phyloP scores from a whole-genome alignment of 2,888 invertebrate species.

The Arge pagana region DNA sequence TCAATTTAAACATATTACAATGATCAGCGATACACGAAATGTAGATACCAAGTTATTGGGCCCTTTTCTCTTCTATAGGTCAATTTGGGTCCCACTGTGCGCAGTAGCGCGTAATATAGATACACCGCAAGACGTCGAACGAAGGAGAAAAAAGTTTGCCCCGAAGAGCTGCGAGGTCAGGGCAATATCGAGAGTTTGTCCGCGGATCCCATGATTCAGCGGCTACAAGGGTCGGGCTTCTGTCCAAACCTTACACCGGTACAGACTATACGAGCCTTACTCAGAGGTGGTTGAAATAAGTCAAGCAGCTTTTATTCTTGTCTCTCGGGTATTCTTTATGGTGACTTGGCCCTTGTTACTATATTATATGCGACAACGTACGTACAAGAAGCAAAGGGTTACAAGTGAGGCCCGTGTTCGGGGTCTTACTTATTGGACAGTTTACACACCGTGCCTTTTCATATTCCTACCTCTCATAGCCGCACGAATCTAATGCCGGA shows the following conservation, averaged over 20 bases:
- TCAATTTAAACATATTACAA: no score
- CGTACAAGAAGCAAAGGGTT: conserved; percentile 44
- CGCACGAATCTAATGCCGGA: conserved; percentile 9
- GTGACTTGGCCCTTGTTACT: conserved; percentile 33
- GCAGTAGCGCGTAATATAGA: no score
- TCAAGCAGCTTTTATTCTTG: conserved; percentile 53
- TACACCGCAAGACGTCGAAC: no score
- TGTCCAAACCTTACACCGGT: conserved; percentile 6
- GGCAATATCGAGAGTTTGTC: conserved; percentile 40
- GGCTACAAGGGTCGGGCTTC: conserved; percentile 33
- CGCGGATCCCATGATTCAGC: conserved; percentile 39
- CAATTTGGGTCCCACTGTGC: no score
- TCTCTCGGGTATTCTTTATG: conserved; percentile 53
- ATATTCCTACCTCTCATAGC: conserved; percentile 22
- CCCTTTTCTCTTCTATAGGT: no score
- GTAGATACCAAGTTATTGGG: no score
- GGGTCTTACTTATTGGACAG: conserved; percentile 55
- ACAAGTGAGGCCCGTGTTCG: conserved; percentile 46
- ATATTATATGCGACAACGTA: conserved; percentile 33
- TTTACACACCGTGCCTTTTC: conserved; percentile 49
- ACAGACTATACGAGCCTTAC: conserved; percentile 21
- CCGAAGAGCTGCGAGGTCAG: conserved; percentile 50
- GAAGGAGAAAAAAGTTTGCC: no score
- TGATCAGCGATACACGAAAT: no score
- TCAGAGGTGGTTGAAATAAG: conserved; percentile 48